Conservation (phyloP, 2,113 vertebrate genomes). For the Copsychus sechellarum region DNA sequence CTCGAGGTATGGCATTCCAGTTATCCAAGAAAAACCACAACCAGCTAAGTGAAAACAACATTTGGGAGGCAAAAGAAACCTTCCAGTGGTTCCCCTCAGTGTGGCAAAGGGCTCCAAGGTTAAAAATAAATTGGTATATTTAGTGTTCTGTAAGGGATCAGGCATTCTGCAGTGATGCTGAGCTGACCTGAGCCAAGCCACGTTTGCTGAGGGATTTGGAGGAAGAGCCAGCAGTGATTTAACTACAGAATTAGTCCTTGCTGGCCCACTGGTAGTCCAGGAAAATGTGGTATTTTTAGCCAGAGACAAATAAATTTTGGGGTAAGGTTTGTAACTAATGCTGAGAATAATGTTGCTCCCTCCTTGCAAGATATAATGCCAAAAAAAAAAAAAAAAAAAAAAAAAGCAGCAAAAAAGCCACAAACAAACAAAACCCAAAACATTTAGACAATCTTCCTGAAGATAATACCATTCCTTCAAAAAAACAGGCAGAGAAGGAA, state of each 20-base stretch:
- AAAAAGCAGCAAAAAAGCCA: too few relatives aligned
- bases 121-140: not conserved
- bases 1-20: not conserved
- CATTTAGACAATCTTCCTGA: not conserved
- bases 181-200: not conserved
- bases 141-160: not conserved
- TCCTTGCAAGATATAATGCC: not conserved
- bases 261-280: not conserved
- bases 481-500: not conserved
- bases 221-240: not conserved
- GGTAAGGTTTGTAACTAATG: not conserved
- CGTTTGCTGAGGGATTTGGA: not conserved
- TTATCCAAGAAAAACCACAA: not conserved
- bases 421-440: too few relatives aligned
- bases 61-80: not conserved
- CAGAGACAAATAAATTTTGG: not conserved
- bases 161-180: not conserved
- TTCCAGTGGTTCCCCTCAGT: not conserved
- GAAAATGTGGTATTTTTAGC: not conserved
- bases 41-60: not conserved
- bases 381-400: too few relatives aligned
- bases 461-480: not conserved
- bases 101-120: not conserved
- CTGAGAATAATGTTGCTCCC: not conserved
- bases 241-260: not conserved